Conservation (phyloP, 2,888 invertebrate species). For the Pachliopta kotzebuea region DNA sequence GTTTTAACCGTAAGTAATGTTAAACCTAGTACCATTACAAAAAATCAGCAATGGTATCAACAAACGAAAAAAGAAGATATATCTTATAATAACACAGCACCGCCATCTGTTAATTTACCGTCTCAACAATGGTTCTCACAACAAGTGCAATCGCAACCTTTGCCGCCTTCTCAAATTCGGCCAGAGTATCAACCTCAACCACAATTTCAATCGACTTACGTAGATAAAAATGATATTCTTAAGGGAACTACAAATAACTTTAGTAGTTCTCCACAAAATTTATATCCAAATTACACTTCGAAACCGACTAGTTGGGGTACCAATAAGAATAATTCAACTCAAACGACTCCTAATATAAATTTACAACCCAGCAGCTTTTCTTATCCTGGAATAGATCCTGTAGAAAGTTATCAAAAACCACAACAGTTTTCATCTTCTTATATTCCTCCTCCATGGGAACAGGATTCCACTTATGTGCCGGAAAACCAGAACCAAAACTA, state of each 20-base stretch:
- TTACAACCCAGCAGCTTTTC: constrained; percentile 55
- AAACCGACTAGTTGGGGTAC: constrained; percentile 57
- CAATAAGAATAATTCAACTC: constrained; percentile 41
- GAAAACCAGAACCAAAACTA: constrained; percentile 53
- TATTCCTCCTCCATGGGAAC: constrained; percentile 76
- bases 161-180: constrained; percentile 34
- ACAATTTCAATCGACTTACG: constrained; percentile 47
- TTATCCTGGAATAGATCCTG: constrained; percentile 47
- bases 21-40: constrained; percentile 69
- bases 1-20: constrained; percentile 68
- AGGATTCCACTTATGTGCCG: constrained; percentile 60
- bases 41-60: constrained; percentile 70
- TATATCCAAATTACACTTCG: constrained; percentile 53
- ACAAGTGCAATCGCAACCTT: constrained; percentile 32
- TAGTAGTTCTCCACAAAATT: constrained; percentile 42
- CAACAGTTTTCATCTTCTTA: constrained; percentile 65
- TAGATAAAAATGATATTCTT: constrained; percentile 51
- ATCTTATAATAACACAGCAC: constrained; percentile 52
- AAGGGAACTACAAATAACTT: constrained; percentile 42
- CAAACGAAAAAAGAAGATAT: constrained; percentile 56
- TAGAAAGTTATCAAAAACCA: constrained; percentile 56
- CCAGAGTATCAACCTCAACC: constrained; percentile 38
- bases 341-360: constrained; percentile 37
- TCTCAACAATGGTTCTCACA: constrained; percentile 42
- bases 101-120: constrained; percentile 41